Percentiles rank a stretch among this genome's conserved stretches.
Evolutionary conservation across 2,888 invertebrate genomes (phyloP).

Genomic region (Ophraella communa): DNA sequence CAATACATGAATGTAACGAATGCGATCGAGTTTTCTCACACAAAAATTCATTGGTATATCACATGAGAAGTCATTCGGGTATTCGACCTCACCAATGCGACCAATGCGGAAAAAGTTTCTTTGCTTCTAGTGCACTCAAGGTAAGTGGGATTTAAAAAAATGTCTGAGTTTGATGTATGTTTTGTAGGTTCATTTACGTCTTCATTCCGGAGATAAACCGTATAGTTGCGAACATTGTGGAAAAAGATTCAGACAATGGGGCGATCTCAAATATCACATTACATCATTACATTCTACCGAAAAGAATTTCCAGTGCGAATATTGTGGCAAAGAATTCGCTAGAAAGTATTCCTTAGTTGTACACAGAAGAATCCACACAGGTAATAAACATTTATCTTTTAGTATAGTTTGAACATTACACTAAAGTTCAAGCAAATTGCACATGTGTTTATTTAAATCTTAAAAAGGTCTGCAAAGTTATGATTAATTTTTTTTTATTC

Average conservation of each 20-base stretch:
- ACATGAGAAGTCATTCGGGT: slow-evolving; percentile 77
- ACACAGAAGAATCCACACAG: slow-evolving; percentile 67
- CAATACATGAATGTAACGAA: slow-evolving; percentile 63
- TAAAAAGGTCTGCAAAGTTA: no score
- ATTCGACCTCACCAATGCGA: slow-evolving; percentile 79
- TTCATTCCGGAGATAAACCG: slow-evolving; percentile 86
- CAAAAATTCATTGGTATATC: slow-evolving; percentile 84
- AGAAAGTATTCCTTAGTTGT: slow-evolving; percentile 86
- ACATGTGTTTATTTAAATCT: no score
- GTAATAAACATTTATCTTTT: no score
- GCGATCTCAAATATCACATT: slow-evolving; percentile 86
- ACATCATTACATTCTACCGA: slow-evolving; percentile 82
- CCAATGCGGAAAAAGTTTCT: slow-evolving; percentile 83
- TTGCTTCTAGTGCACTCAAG: slow-evolving; percentile 81
- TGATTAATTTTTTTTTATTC: no score
- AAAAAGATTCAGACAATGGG: slow-evolving; percentile 84
- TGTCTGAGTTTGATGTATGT: neutral
- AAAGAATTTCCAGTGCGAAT: slow-evolving; percentile 87
- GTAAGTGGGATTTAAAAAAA: slow-evolving; percentile 20
- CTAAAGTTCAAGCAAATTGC: no score
- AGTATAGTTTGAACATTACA: no score
- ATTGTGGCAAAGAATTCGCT: slow-evolving; percentile 87
- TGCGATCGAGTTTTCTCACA: slow-evolving; percentile 81
- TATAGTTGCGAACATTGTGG: slow-evolving; percentile 83
- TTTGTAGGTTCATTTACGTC: slow-evolving; percentile 72